A percentile compares a stretch with the other conserved stretches of the same genome.
Conservation (phyloP, 2,888 invertebrate species). For the Octonoba sinensis region DNA sequence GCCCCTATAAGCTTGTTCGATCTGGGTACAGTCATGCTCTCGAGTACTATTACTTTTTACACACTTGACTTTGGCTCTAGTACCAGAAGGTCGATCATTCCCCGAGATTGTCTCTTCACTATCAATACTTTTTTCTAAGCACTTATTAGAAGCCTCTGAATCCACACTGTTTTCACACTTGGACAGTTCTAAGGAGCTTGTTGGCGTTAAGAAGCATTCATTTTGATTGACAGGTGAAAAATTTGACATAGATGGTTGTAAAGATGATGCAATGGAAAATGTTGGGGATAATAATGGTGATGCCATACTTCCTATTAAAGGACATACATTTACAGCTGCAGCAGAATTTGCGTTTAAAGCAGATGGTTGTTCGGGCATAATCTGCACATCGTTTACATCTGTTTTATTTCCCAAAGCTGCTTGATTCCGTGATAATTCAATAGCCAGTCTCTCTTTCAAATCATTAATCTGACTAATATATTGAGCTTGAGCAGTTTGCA, state of each 20-base stretch:
- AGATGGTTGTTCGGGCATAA: slow-evolving; percentile 39
- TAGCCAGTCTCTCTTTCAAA: slow-evolving; percentile 78
- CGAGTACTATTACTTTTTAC: slow-evolving; percentile 12
- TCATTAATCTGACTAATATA: slow-evolving; percentile 85
- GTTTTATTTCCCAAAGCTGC: slow-evolving; percentile 62
- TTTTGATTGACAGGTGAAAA: slow-evolving; percentile 35
- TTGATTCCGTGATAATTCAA: slow-evolving; percentile 69
- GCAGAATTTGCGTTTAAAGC: not conserved
- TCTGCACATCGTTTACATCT: slow-evolving; percentile 25
- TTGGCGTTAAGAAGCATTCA: slow-evolving; percentile 26
- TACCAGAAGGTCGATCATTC: slow-evolving; percentile 31
- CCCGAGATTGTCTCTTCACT: slow-evolving; percentile 33
- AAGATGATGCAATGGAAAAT: slow-evolving; percentile 37
- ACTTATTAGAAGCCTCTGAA: slow-evolving; percentile 19
- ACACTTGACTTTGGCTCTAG: slow-evolving; percentile 41
- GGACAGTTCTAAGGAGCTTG: slow-evolving; percentile 18
- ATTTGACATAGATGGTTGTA: slow-evolving; percentile 24
- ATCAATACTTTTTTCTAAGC: slow-evolving; percentile 54
- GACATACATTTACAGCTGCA: slow-evolving; percentile 26
- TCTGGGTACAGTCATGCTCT: slow-evolving; percentile 49
- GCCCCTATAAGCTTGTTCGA: slow-evolving; percentile 22
- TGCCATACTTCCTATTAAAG: slow-evolving; percentile 45
- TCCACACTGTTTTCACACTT: slow-evolving; percentile 57
- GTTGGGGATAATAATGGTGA: slow-evolving; percentile 57
- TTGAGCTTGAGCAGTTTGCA: slow-evolving; percentile 84